These are phyloP conservation scores for Andricus quercusramuli DNA, from an alignment of 2,888 invertebrate species.

Conservation along the genomic window DNA sequence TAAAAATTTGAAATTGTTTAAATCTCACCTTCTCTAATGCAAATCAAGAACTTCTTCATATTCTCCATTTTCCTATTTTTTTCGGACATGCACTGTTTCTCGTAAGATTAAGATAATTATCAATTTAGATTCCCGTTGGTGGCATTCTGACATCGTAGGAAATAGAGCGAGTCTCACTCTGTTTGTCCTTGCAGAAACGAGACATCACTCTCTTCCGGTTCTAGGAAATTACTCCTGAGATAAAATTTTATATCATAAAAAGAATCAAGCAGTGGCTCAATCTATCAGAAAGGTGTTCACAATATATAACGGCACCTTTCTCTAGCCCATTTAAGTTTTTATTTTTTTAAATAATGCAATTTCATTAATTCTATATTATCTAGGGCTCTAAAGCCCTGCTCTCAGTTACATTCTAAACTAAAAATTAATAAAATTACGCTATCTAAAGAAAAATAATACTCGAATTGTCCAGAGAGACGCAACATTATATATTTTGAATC, in stretches of 20 bases:
- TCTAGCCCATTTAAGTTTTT: too few species aligned
- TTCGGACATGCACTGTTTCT: constrained; percentile 24
- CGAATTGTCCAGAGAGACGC: too few species aligned
- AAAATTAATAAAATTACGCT: too few species aligned
- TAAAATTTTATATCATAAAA: background rate
- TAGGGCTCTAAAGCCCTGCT: too few species aligned
- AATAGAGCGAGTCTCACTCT: constrained; percentile 37
- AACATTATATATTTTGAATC: too few species aligned
- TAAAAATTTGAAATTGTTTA: background rate
- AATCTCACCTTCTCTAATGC: background rate
- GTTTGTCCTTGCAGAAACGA: constrained; percentile 34
- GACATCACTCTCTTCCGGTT: constrained; percentile 10
- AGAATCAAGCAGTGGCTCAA: background rate
- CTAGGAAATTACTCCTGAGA: constrained; percentile 23
- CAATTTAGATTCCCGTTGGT: background rate
- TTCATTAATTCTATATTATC: too few species aligned
- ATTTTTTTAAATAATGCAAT: too few species aligned
- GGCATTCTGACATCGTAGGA: constrained; percentile 26
- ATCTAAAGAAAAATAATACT: too few species aligned
- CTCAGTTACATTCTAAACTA: too few species aligned
- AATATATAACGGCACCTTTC: too few species aligned
- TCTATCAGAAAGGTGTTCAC: background rate
- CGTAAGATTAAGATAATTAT: constrained; percentile 5
- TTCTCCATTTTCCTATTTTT: background rate
- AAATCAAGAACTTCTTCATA: background rate